Conservation (phyloP, 1,140 invertebrate species). For the Tetramorium alpestre region DNA sequence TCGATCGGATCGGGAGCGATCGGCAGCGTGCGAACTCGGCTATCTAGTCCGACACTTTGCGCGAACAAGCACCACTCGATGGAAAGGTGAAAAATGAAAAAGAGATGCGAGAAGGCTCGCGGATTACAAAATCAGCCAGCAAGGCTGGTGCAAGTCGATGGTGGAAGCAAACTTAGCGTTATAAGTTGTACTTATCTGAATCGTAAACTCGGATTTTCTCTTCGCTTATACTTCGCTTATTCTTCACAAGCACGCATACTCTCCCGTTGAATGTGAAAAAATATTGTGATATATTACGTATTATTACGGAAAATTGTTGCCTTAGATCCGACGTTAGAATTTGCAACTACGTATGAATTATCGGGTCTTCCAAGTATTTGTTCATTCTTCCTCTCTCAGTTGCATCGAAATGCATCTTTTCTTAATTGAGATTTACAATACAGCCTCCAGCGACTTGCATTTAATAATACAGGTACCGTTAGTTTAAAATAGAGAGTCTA, state of each 20-base stretch:
- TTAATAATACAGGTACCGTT: background rate
- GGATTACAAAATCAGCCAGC: conserved; percentile 3
- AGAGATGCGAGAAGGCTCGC: conserved; percentile 4
- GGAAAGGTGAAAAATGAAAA: conserved; percentile 22
- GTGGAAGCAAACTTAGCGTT: conserved; percentile 11
- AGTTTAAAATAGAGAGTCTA: conserved; percentile 12
- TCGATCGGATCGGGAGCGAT: conserved; percentile 38
- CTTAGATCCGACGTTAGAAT: background rate
- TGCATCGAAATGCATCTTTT: background rate
- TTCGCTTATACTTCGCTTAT: background rate
- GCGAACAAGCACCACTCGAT: background rate
- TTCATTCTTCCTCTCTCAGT: background rate
- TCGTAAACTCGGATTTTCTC: background rate
- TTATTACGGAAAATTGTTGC: background rate
- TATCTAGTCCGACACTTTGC: conserved; percentile 24
- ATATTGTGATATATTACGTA: background rate
- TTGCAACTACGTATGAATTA: background rate
- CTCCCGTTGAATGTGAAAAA: background rate
- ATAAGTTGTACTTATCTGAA: background rate
- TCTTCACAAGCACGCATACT: background rate
- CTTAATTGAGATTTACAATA: background rate
- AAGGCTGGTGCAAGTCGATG: background rate
- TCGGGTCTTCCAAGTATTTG: background rate
- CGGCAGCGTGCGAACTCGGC: conserved; percentile 60
- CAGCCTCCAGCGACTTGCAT: background rate